A percentile compares a stretch with the other conserved stretches of the same genome.
Conservation (phyloP, 2,113 vertebrate genomes). For the Sturnira hondurensis region DNA sequence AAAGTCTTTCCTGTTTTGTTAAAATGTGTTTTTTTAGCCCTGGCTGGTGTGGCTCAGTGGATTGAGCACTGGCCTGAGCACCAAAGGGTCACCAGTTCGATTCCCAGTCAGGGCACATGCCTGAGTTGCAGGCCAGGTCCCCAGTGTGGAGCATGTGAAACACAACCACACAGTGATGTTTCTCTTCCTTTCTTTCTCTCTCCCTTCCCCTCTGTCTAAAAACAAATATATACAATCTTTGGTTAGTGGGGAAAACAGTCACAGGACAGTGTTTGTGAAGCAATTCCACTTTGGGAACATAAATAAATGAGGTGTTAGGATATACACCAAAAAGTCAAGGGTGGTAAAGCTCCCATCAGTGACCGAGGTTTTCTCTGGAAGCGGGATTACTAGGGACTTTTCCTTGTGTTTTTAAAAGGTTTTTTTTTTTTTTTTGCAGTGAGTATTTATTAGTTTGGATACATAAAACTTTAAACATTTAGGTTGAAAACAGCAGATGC, state of each 20-base stretch:
- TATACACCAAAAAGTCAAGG: background rate
- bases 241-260: background rate
- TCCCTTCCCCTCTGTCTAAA: too few relatives aligned
- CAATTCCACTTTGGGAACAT: slow-evolving; percentile 34
- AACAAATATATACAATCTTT: too few relatives aligned
- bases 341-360: background rate
- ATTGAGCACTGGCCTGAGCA: too few relatives aligned
- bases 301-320: slow-evolving; percentile 11
- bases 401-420: background rate
- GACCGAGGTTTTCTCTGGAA: background rate
- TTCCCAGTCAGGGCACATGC: too few relatives aligned
- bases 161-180: too few relatives aligned
- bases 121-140: too few relatives aligned
- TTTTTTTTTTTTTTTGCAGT: background rate
- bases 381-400: background rate
- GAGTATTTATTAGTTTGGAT: background rate
- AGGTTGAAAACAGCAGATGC: background rate
- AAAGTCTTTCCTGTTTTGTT: slow-evolving; percentile 2
- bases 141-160: too few relatives aligned
- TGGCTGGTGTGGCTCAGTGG: too few relatives aligned
- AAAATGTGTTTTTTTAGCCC: background rate
- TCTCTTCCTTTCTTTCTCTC: too few relatives aligned
- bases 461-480: background rate
- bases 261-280: background rate
- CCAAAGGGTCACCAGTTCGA: too few relatives aligned